A percentile compares a stretch with the other conserved stretches of the same genome.
These are phyloP conservation scores for Carpatolechia fugitivella DNA, from an alignment of 2,888 invertebrate genomes.

Conservation along the genomic window DNA sequence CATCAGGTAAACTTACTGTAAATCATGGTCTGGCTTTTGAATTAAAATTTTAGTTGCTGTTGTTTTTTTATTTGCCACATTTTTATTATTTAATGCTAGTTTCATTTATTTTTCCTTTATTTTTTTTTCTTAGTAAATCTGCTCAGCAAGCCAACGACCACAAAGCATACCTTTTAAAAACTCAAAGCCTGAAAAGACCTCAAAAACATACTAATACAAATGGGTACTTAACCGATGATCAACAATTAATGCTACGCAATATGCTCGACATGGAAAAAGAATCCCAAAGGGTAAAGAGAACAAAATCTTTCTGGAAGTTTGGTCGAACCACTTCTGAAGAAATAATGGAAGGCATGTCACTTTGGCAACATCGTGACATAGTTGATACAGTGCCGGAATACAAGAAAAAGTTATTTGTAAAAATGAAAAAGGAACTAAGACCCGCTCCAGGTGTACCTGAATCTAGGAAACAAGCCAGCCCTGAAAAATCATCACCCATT, in stretches of 20 bases:
- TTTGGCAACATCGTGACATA: conserved; percentile 91
- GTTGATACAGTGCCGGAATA: conserved; percentile 84
- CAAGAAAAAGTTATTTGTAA: conserved; percentile 69
- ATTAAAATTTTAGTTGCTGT: conserved; percentile 27
- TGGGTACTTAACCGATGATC: conserved; percentile 78
- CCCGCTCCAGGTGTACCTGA: conserved; percentile 67
- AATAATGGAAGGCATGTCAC: conserved; percentile 91
- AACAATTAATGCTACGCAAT: conserved; percentile 71
- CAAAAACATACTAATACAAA: conserved; percentile 56
- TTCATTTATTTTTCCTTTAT: conserved; percentile 30
- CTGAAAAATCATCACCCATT: conserved; percentile 45
- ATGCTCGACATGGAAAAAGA: conserved; percentile 80
- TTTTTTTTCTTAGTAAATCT: conserved; percentile 65
- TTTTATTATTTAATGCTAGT: conserved; percentile 35
- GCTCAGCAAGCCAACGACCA: conserved; percentile 56
- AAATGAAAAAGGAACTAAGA: conserved; percentile 65
- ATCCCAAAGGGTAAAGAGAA: conserved; percentile 85
- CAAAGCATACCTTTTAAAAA: conserved; percentile 69
- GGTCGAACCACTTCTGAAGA: conserved; percentile 85
- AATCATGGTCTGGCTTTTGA: neutral
- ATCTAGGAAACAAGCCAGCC: conserved; percentile 41
- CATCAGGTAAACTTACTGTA: conserved; percentile 73
- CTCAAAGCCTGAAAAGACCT: conserved; percentile 70
- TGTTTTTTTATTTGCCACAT: conserved; percentile 34
- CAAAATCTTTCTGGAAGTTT: conserved; percentile 93